These are phyloP conservation scores for Plodia interpunctella DNA, from an alignment of 1,140 invertebrate genomes.

Conservation along the genomic window DNA sequence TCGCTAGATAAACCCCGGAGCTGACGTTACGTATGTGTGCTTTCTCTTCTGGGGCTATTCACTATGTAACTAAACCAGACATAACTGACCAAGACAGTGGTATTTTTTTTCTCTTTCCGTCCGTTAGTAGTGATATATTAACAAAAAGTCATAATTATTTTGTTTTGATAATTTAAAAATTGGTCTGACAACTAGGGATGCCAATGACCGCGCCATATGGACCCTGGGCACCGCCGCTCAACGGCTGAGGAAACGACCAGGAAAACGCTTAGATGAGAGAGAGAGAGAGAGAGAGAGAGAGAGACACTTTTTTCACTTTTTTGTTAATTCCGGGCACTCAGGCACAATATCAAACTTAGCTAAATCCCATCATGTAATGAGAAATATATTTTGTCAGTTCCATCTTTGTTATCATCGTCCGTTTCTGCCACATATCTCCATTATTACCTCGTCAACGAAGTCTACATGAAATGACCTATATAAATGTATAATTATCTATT, in stretches of 20 bases:
- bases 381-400: background rate
- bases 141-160: background rate
- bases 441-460: background rate
- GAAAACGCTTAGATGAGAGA: too few relatives aligned
- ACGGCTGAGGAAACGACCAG: too few relatives aligned
- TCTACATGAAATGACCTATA: background rate
- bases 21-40: background rate
- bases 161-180: too few relatives aligned
- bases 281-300: too few relatives aligned
- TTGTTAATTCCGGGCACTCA: background rate
- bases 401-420: background rate
- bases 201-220: too few relatives aligned
- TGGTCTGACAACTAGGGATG: too few relatives aligned
- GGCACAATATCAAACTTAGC: background rate
- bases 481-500: background rate
- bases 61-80: too few relatives aligned
- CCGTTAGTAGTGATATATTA: background rate
- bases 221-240: too few relatives aligned
- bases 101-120: background rate
- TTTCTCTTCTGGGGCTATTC: too few relatives aligned
- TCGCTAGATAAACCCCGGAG: background rate
- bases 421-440: background rate
- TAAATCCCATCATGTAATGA: background rate
- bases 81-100: too few relatives aligned
- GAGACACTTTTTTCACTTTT: too few relatives aligned